Base-by-base conservation (phyloP, 2,113 vertebrate species). In the Grammomys dolichurus region DNA sequence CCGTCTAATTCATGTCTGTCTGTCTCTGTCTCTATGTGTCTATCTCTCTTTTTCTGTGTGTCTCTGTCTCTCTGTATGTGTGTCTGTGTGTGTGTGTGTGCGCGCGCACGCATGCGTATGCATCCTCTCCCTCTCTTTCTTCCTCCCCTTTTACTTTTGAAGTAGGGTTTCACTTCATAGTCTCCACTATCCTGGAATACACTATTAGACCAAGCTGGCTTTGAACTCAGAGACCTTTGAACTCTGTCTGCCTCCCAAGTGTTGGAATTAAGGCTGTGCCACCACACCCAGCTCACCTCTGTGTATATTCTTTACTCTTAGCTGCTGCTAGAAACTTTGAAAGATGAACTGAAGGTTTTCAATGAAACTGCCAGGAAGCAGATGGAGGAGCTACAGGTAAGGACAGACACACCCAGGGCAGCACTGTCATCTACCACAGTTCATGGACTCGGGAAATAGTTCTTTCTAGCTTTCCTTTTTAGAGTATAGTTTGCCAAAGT, bases 351-450 rank as follows among this genome's bases (percentile, higher is more conserved):
- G 97, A 97, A 69, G 90, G 56, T 95, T 4, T 99, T 98, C 96
- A 98, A 97, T 24, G 89, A 98, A 95, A 97, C 89, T 10, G 97
- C 94, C 94, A 98, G 58, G 75, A 94, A 98, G 91, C 98, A 98
- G 84, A 98, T 97, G 77, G 97, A 98, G 14, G 85, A 94, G 13
- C 87, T 99, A 75, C 96, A 98, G 98, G 99, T 99, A 89, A 98
- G 98, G 48, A 31, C 87, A 9, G 11, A 51, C 16, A 12, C 70
- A 82, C 33, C 22, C 24, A 13, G 36, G 46, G 14, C 14, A 75
- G 7, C 20, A 70, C 28, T 69, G 26, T 7, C 31, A 7, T 70
- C 60, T 76, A 2, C 89, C 20, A 48, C 10, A 19, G 11, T 60
- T 33, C 67, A 22, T 26, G 3, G 40, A n/a, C 40, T n/a, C 84